These are phyloP conservation scores for Triops longicaudatus DNA, from an alignment of 1,140 invertebrate species.

Conservation along the genomic window DNA sequence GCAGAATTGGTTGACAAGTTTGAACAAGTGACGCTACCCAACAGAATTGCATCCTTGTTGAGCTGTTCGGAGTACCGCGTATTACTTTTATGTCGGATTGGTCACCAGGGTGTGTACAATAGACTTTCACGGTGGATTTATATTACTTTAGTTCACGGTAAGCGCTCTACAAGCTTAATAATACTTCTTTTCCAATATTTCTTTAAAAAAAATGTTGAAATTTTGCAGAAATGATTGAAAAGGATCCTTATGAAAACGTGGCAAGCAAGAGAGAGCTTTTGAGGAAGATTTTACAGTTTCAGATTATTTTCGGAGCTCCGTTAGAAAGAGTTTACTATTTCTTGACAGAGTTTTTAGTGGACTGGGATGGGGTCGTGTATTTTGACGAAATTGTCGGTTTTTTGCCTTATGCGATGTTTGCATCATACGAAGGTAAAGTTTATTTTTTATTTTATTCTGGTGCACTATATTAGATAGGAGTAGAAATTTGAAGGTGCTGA, in stretches of 20 bases:
- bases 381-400: neutral
- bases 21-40: neutral
- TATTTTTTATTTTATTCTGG: neutral
- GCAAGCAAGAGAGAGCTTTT: neutral
- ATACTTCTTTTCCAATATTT: no score
- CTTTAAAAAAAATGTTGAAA: no score
- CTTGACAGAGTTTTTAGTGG: neutral
- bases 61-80: neutral
- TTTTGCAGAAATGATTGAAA: neutral
- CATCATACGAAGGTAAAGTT: neutral
- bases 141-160: neutral
- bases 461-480: neutral
- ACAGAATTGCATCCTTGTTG: neutral
- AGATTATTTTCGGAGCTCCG: neutral
- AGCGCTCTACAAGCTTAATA: neutral
- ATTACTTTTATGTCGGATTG: neutral
- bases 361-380: neutral
- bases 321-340: neutral
- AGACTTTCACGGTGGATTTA: constrained; percentile 7
- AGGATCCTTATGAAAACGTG: neutral
- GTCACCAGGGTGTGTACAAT: neutral
- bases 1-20: neutral
- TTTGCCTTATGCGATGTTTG: neutral
- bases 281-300: neutral
- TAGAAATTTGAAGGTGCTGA: neutral